phyloP scores from a whole-genome alignment of 1,140 invertebrate genomes.

The Akabosia matsudoensis region DNA sequence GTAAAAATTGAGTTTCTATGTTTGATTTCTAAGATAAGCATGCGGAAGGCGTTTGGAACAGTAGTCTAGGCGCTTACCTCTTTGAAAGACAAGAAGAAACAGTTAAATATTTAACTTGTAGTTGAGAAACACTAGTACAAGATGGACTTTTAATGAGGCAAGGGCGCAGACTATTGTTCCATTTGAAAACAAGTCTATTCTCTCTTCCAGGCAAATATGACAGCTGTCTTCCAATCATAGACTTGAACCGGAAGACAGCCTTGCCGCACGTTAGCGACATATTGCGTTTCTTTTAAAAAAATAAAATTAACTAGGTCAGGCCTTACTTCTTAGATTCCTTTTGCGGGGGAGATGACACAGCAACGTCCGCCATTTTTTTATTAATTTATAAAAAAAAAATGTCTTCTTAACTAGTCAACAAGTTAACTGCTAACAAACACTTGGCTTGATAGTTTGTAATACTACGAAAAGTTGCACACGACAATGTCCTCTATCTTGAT shows the following conservation, averaged over 20 bases:
- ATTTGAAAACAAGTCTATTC: not conserved
- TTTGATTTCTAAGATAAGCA: not conserved
- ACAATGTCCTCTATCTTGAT: not conserved
- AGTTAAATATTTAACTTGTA: not conserved
- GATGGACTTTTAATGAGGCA: not conserved
- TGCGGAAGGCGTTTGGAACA: not conserved
- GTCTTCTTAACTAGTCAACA: too few species aligned
- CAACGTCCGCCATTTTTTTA: conserved; percentile 15
- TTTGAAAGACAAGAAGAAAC: not conserved
- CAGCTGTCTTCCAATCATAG: too few species aligned
- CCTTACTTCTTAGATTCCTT: conserved; percentile 19
- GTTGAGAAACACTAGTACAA: not conserved
- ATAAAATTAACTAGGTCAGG: not conserved
- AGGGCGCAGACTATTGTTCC: not conserved
- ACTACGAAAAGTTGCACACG: not conserved
- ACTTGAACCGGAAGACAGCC: not conserved
- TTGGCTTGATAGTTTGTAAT: too few species aligned
- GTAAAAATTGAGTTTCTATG: not conserved
- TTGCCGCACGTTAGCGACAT: not conserved
- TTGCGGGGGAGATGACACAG: not conserved
- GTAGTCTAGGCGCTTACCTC: conserved; percentile 7
- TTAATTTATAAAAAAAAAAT: too few species aligned
- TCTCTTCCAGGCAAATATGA: not conserved
- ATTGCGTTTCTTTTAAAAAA: not conserved
- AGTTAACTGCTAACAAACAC: too few species aligned